Base-by-base conservation (phyloP, 2,113 vertebrate genomes). In the Struthio camelus region DNA sequence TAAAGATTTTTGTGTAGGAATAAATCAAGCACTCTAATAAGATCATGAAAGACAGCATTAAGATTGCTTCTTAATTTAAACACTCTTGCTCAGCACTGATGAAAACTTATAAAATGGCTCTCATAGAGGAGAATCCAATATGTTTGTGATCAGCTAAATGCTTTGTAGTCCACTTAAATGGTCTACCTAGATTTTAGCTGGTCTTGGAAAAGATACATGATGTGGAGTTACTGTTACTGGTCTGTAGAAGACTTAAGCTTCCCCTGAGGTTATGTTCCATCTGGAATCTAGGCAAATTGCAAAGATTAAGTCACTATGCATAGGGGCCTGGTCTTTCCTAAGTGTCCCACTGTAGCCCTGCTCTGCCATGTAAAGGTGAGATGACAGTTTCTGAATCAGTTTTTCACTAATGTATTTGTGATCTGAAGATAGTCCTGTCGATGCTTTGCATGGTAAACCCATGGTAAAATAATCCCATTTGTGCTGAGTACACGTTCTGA, bases 21-120 rank as follows among this genome's bases (percentile, higher is more conserved):
- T 97, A 97, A 97, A 97, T 98, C 94, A 91, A 38, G 62, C 27
- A 70, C 6, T 27, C 94, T 97, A 97, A 96, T 95, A 96, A 96
- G 40, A 96, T 87, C 87, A 95, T 54, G 94, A 95, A 96, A 96
- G 83, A 46, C 40, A 95, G 93, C 58, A 65, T 61, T 93, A 76
- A 96, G 66, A 85, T 73, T 91, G 77, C 78, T 71, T 84, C 53
- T 91, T 91, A 80, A 90, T 96, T 89, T 90, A 77, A 90, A 80
- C 84, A 20, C n/a, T 78, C 93, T 96, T 88, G 53, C 81, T 84
- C 48, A 66, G 76, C 71, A 51, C 89, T 97, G 95, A 91, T 96
- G 72, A 89, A 95, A 93, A 94, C 42, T 56, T 11, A 3, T 54
- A 40, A 85, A 83, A 64, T 32, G 84, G 28, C n/a, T 51, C 64